These are phyloP conservation scores for Tenthredo notha DNA, from an alignment of 2,888 invertebrate genomes.

Conservation along the genomic window DNA sequence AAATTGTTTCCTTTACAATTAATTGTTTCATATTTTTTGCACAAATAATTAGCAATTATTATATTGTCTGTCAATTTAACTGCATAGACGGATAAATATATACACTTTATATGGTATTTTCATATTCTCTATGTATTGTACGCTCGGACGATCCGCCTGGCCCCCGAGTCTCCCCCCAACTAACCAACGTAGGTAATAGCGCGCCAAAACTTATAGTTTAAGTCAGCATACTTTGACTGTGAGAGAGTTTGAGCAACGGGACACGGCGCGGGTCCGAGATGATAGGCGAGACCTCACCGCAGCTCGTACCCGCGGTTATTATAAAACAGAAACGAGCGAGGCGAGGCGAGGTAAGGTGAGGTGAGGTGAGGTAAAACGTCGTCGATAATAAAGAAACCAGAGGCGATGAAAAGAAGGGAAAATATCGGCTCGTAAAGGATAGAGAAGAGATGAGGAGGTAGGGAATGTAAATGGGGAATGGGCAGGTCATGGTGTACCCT, in stretches of 20 bases:
- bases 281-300: slow-evolving; percentile 65
- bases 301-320: slow-evolving; percentile 69
- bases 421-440: slow-evolving; percentile 21
- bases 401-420: neutral
- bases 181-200: neutral
- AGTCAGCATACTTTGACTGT: neutral
- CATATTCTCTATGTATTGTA: neutral
- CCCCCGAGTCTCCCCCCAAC: too few relatives aligned
- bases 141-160: slow-evolving; percentile 8
- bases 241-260: slow-evolving; percentile 29
- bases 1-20: too few relatives aligned
- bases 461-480: slow-evolving; percentile 46
- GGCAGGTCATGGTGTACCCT: slow-evolving; percentile 4
- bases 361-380: slow-evolving; percentile 70
- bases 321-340: slow-evolving; percentile 72
- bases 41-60: too few relatives aligned
- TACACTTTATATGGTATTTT: too few relatives aligned
- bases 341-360: slow-evolving; percentile 49
- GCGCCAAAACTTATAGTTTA: slow-evolving; percentile 5
- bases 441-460: slow-evolving; percentile 58
- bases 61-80: too few relatives aligned
- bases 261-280: slow-evolving; percentile 35
- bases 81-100: too few relatives aligned
- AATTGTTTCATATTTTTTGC: too few relatives aligned
- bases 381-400: slow-evolving; percentile 75